Base-by-base conservation (phyloP, 2,113 vertebrate species). In the Larimichthys polyactis region DNA sequence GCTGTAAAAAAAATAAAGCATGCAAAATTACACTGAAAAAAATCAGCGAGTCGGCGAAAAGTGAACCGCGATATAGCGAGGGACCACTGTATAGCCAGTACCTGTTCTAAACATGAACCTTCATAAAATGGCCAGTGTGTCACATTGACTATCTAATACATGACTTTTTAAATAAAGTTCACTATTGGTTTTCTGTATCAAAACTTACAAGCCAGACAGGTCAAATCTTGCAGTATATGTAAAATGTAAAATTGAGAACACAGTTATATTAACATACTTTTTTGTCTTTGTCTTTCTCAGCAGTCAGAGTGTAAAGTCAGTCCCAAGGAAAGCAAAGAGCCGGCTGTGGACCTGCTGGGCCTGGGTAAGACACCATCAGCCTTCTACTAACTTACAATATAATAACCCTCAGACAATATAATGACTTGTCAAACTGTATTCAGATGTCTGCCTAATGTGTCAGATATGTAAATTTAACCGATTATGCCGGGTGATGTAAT, bases 341-440 rank as follows among this genome's bases (percentile, higher is more conserved):
- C 96, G 5, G 95, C 96, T 54, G 95, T 98, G 88, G 97, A 99
- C 94, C 96, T 99, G 77, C 94, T 99, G 92, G 97, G 97, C 89
- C 95, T 99, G 55, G 98, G 98, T 99, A 95, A 98, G 97, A 94
- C 75, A 57, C 12, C 4, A 85, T 11, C 60, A 74, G 66, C 57
- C 36, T 44, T 75, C 43, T 75, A 49, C 40, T 17, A 59, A 16
- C 22, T 16, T 4, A 44, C n/a, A 49, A 4, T 19, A 52, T 32
- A 44, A 55, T 43, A 67, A 67, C 46, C 59, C 19, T 44, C 0
- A 0, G 22, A 54, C 43, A 44, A 59, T 27, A 14, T 19, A 70
- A 63, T 22, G 43, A 83, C 58, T 67, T 62, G 46, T 80, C 71
- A 78, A 72, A 81, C 24, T 54, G 12, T 67, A 11, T 55, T 76